Base-by-base conservation (phyloP, 2,113 vertebrate genomes). In the Archilochus colubris region DNA sequence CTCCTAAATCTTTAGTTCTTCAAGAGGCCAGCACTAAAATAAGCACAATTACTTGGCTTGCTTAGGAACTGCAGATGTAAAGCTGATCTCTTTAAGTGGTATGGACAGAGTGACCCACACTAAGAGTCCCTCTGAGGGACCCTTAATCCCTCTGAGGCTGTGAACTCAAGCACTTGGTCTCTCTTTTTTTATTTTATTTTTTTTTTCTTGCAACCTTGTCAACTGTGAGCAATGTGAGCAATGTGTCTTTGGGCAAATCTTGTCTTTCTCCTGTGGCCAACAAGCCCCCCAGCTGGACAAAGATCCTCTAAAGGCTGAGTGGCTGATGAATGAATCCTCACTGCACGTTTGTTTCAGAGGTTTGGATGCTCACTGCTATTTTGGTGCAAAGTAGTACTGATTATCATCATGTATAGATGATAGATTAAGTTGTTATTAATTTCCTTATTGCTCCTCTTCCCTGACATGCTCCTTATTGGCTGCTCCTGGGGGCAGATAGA, bases 301-400 rank as follows among this genome's bases (percentile, higher is more conserved):
- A 94, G 77, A 18, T 61, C 38, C 40, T 88, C 46, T 77, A 4
- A 88, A 82, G 78, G 69, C 43, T 17, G 62, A 19, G 40, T 25
- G 2, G 0, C 43, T 91, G 87, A 81, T 91, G 31, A 86, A 91
- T 77, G 30, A 67, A 40, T 88, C 66, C 75, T 63, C 88, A 59
- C 21, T 80, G 28, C 16, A 5, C 11, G 76, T 40, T 50, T 57
- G 31, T 82, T 17, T 82, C 40, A 74, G 38, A 46, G 24, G 74
- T 82, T 82, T 83, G 76, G 58, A 80, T 83, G 67, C 72, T 64
- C 86, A 9, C n/a, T 46, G 24, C 43, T 51, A 38, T 88, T 86
- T 72, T 4, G 64, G 53, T 20, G 72, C 51, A 12, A 88, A 89
- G 70, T 68, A 75, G 38, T 95, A 96, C 95, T 59, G 96, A 95